Evolutionary conservation across 2,113 vertebrate genomes (phyloP).

Genomic region (Oncorhynchus kisutch): DNA sequence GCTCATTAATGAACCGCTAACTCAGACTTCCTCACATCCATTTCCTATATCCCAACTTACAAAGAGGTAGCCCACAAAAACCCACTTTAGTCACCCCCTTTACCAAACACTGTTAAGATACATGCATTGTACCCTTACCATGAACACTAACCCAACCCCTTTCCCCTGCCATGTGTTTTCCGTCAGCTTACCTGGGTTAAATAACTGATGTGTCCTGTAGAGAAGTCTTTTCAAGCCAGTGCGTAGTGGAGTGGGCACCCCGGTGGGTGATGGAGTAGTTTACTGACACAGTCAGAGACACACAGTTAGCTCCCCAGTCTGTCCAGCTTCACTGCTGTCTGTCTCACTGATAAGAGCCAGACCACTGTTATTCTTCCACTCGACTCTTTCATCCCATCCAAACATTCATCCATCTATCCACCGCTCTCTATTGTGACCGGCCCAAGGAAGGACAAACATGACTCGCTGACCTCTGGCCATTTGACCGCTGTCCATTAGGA

Average conservation of each 20-base stretch:
- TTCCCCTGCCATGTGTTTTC: too few relatives aligned
- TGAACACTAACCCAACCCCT: too few relatives aligned
- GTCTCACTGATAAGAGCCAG: conserved; percentile 58
- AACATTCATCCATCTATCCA: conserved; percentile 40
- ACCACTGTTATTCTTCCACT: conserved; percentile 24
- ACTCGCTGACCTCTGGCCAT: conserved; percentile 66
- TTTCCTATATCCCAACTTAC: background rate
- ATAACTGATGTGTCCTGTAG: too few relatives aligned
- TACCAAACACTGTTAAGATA: too few relatives aligned
- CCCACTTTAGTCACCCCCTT: too few relatives aligned
- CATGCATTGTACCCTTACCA: too few relatives aligned
- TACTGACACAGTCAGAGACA: background rate
- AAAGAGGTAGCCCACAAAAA: too few relatives aligned
- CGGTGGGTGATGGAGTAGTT: background rate
- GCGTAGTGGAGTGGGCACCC: background rate
- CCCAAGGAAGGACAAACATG: conserved; percentile 74
- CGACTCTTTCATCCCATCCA: conserved; percentile 57
- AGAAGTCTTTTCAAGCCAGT: background rate
- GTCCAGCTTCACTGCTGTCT: conserved; percentile 51
- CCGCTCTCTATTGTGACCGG: conserved; percentile 63
- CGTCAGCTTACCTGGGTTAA: too few relatives aligned
- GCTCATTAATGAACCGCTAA: background rate
- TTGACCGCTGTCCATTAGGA: conserved; percentile 58
- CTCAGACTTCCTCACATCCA: background rate
- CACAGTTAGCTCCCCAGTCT: conserved; percentile 19